phyloP scores from a whole-genome alignment of 2,797 vertebrate genomes.

The Myiotriccus ornatus region DNA sequence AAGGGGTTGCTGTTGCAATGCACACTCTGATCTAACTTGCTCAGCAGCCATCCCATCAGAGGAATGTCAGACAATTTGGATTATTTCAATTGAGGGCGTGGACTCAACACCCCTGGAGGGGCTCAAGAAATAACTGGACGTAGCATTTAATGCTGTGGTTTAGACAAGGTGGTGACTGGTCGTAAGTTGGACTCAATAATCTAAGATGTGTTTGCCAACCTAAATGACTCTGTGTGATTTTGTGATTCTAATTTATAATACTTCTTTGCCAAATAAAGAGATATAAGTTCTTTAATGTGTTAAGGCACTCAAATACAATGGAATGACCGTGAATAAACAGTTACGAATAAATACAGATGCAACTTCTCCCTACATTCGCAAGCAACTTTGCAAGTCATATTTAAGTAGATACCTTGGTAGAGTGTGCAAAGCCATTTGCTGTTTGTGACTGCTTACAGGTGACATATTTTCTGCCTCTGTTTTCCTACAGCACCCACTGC shows the following conservation, averaged over 20 bases:
- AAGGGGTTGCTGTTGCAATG: not conserved
- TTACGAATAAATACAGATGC: not conserved
- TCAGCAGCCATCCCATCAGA: not conserved
- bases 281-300: not conserved
- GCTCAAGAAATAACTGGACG: not conserved
- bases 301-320: not conserved
- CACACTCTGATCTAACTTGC: not conserved
- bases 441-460: not conserved
- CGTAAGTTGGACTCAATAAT: not conserved
- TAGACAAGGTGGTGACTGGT: not conserved
- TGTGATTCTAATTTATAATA: not conserved
- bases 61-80: not conserved
- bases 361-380: not conserved
- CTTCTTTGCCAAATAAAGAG: not conserved
- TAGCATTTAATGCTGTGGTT: not conserved
- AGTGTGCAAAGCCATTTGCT: not conserved
- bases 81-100: not conserved
- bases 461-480: not conserved
- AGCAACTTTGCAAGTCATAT: not conserved
- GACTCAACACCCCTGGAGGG: not conserved
- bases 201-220: not conserved
- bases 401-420: not conserved
- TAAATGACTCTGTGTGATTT: not conserved
- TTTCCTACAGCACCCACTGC: not conserved
- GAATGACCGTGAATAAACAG: not conserved